Conservation (phyloP, 2,113 vertebrate genomes). For the Ceyx cyanopectus region DNA sequence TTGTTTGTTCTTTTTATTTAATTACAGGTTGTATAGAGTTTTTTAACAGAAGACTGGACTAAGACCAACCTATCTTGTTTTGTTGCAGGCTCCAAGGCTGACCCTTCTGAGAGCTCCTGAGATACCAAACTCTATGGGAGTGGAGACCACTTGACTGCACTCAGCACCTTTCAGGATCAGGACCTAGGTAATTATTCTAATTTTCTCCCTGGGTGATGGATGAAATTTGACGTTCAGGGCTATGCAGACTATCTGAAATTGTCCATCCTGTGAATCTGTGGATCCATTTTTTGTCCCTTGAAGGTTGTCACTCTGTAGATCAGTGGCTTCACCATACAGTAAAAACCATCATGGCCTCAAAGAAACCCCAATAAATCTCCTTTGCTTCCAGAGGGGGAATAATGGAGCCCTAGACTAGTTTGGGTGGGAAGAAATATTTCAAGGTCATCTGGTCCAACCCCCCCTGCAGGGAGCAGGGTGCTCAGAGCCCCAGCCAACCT, state of each 20-base stretch:
- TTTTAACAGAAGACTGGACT: background rate
- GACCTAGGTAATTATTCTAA: slow-evolving; percentile 30
- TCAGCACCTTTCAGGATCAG: slow-evolving; percentile 37
- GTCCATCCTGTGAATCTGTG: fast-evolving
- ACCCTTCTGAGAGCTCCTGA: slow-evolving; percentile 17
- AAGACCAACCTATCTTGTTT: background rate
- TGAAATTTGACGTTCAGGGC: background rate
- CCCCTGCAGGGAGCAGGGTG: background rate
- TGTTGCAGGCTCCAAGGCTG: slow-evolving; percentile 27
- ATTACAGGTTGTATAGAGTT: fast-evolving
- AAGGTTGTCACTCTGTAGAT: background rate
- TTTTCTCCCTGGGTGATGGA: background rate
- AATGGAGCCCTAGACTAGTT: background rate
- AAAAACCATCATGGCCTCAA: background rate
- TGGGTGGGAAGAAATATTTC: background rate
- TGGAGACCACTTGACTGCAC: background rate
- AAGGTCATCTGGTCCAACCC: fast-evolving
- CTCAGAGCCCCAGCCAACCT: background rate
- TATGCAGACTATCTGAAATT: background rate
- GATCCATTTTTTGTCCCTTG: background rate
- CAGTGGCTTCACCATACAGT: background rate
- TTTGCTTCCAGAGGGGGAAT: background rate
- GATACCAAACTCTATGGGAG: slow-evolving; percentile 33
- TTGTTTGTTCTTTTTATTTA: background rate
- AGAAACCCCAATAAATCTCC: background rate